phyloP scores from a whole-genome alignment of 2,113 vertebrate genomes.

The Muntiacus muntjak region DNA sequence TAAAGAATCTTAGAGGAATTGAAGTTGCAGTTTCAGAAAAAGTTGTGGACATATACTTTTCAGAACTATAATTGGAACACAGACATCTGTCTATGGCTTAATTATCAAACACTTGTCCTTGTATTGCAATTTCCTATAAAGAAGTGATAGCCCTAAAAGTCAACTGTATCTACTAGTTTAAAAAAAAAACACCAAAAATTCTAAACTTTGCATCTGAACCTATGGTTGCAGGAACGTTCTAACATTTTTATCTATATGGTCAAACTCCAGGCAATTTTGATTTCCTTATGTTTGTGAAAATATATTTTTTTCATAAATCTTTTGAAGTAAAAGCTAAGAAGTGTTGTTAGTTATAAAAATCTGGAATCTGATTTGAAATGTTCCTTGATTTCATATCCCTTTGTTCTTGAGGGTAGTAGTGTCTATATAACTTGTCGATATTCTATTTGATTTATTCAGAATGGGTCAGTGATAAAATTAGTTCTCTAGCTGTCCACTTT shows the following conservation, averaged over 20 bases:
- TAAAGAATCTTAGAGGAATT: not conserved
- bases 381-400: not conserved
- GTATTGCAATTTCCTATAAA: not conserved
- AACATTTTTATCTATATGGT: not conserved
- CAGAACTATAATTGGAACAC: not conserved
- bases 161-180: not conserved
- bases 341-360: not conserved
- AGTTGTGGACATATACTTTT: not conserved
- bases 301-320: not conserved
- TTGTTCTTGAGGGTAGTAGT: not conserved
- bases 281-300: not conserved
- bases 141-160: not conserved
- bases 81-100: not conserved
- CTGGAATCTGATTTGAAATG: not conserved
- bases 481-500: not conserved
- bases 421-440: not conserved
- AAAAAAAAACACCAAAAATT: not conserved
- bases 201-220: not conserved
- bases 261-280: not conserved
- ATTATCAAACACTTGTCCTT: not conserved
- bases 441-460: constrained; percentile 9
- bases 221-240: not conserved
- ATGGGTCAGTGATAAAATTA: not conserved
- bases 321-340: not conserved
- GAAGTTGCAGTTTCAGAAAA: not conserved